Evolutionary conservation across 2,797 vertebrate species (phyloP).

Genomic region (Hemitrygon akajei): DNA sequence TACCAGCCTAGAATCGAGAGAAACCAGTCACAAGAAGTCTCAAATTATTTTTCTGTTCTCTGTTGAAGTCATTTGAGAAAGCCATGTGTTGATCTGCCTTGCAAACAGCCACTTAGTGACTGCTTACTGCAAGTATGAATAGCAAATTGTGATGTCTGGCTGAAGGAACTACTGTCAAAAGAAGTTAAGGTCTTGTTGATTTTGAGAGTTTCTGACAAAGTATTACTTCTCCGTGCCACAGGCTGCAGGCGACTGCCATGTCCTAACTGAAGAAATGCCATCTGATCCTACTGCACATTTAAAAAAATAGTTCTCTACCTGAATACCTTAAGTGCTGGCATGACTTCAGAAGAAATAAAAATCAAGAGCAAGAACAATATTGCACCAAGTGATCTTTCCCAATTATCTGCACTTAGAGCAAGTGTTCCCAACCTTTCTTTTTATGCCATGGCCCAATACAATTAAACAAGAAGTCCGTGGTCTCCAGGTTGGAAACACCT

Average conservation of each 20-base stretch:
- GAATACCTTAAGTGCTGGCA: neutral
- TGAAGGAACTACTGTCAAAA: neutral
- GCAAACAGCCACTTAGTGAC: neutral
- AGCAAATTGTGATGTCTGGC: neutral
- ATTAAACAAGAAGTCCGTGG: too few relatives aligned
- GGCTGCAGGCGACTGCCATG: neutral
- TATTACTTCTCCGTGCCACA: neutral
- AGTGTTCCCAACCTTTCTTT: too few relatives aligned
- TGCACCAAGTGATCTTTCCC: neutral
- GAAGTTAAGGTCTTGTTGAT: neutral
- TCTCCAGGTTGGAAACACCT: too few relatives aligned
- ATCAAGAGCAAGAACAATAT: neutral
- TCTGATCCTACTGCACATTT: neutral
- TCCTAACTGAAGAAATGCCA: neutral
- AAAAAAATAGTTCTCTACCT: neutral
- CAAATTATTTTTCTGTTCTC: neutral
- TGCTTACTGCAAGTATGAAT: neutral
- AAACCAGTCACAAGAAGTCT: neutral
- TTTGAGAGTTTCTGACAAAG: neutral
- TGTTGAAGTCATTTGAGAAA: neutral
- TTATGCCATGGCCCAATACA: too few relatives aligned
- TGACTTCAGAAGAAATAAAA: neutral
- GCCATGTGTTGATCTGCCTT: neutral
- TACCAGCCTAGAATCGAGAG: neutral
- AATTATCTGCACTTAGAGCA: neutral